phyloP scores from a whole-genome alignment of 2,797 vertebrate species.

The Gadopsis marmoratus region DNA sequence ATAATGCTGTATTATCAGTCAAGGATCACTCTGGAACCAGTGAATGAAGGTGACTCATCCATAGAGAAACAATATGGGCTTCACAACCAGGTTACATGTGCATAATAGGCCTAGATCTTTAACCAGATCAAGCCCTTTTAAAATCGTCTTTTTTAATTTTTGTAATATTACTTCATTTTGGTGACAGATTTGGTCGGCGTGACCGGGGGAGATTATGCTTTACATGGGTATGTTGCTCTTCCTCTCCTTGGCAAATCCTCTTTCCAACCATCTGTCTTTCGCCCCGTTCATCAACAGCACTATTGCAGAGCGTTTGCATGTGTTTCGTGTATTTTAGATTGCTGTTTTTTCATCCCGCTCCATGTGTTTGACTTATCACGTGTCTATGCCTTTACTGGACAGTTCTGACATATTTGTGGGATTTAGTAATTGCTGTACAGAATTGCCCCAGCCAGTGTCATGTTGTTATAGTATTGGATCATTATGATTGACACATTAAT shows the following conservation, averaged over 20 bases:
- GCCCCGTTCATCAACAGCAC: constrained; percentile 50
- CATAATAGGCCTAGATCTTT: constrained; percentile 29
- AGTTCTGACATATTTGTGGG: not conserved
- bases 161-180: constrained; percentile 36
- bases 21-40: constrained; percentile 71
- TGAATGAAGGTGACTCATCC: constrained; percentile 80
- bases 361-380: constrained; percentile 24
- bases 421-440: not conserved
- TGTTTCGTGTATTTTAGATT: constrained; percentile 32
- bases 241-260: constrained; percentile 63
- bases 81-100: constrained; percentile 47
- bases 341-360: not conserved
- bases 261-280: constrained; percentile 70
- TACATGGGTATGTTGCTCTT: constrained; percentile 46
- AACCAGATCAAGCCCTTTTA: constrained; percentile 35
- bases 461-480: not conserved
- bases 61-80: constrained; percentile 56
- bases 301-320: constrained; percentile 36
- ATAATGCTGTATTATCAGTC: constrained; percentile 73
- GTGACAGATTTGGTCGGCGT: constrained; percentile 44
- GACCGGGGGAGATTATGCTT: constrained; percentile 47
- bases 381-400: not conserved
- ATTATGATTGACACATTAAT: not conserved
- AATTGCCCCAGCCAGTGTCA: not conserved
- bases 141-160: constrained; percentile 21